Evolutionary conservation across 2,113 vertebrate species (phyloP).

Genomic region (Indicator indicator): DNA sequence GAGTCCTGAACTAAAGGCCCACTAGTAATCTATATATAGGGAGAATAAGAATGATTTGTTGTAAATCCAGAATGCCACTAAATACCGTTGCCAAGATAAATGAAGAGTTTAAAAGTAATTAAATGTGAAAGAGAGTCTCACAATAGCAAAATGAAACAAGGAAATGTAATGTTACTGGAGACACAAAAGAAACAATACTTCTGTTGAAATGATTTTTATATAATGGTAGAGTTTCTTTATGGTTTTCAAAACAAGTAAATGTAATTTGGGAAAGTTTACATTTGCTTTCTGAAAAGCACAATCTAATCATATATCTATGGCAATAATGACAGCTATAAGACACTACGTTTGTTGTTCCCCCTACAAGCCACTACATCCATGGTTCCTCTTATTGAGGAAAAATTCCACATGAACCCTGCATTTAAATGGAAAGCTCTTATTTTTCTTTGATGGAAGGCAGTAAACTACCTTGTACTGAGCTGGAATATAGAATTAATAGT

Average conservation of each 20-base stretch:
- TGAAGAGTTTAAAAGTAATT: not conserved
- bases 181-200: not conserved
- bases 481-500: not conserved
- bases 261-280: not conserved
- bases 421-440: not conserved
- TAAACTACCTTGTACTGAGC: not conserved
- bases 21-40: not conserved
- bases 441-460: not conserved
- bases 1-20: not conserved
- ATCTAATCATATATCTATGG: not conserved
- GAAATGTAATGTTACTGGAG: not conserved
- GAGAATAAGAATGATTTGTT: not conserved
- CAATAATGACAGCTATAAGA: not conserved
- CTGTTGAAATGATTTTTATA: not conserved
- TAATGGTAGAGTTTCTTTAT: not conserved
- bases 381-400: not conserved
- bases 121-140: not conserved
- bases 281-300: not conserved
- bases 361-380: not conserved
- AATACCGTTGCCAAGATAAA: conserved; percentile 8
- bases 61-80: not conserved
- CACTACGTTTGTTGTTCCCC: not conserved
- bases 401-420: not conserved
- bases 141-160: not conserved
- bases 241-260: not conserved